Percentiles rank a stretch among this genome's conserved stretches.
These are phyloP conservation scores for Hippocampus guttulatus DNA, from an alignment of 2,113 vertebrate genomes.

Conservation along the genomic window DNA sequence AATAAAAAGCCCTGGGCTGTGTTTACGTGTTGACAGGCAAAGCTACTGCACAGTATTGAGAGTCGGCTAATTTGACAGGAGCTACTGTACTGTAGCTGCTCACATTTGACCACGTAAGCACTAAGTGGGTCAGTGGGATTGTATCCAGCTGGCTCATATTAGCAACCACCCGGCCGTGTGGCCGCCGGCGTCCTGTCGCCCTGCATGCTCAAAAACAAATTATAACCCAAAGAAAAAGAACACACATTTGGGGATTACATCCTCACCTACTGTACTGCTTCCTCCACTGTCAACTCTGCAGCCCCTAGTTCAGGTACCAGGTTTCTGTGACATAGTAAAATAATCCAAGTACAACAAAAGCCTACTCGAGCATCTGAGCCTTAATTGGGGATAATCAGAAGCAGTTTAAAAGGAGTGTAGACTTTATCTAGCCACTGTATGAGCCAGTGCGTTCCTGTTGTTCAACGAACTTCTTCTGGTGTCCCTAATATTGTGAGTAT, in stretches of 20 bases:
- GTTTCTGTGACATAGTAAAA: too few relatives aligned
- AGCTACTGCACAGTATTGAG: conserved; percentile 1
- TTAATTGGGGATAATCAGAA: too few relatives aligned
- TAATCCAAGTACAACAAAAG: too few relatives aligned
- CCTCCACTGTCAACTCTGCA: too few relatives aligned
- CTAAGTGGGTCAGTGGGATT: conserved; percentile 59
- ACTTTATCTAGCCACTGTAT: too few relatives aligned
- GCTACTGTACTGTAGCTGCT: background rate
- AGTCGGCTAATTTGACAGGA: conserved; percentile 50
- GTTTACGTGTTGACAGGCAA: conserved; percentile 33
- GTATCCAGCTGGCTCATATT: conserved; percentile 46
- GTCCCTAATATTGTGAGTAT: too few relatives aligned
- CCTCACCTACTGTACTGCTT: background rate
- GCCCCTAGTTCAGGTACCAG: too few relatives aligned
- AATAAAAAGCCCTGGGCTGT: background rate
- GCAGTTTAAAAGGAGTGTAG: too few relatives aligned
- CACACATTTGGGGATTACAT: too few relatives aligned
- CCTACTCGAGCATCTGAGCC: too few relatives aligned
- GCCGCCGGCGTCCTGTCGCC: conserved; percentile 39
- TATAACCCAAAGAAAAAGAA: background rate
- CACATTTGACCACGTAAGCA: conserved; percentile 30
- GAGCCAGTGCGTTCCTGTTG: too few relatives aligned
- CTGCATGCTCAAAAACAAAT: conserved; percentile 2
- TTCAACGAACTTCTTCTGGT: too few relatives aligned
- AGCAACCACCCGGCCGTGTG: conserved; percentile 27